Evolutionary conservation across 2,113 vertebrate genomes (phyloP).

Genomic region (Helogale parvula): DNA sequence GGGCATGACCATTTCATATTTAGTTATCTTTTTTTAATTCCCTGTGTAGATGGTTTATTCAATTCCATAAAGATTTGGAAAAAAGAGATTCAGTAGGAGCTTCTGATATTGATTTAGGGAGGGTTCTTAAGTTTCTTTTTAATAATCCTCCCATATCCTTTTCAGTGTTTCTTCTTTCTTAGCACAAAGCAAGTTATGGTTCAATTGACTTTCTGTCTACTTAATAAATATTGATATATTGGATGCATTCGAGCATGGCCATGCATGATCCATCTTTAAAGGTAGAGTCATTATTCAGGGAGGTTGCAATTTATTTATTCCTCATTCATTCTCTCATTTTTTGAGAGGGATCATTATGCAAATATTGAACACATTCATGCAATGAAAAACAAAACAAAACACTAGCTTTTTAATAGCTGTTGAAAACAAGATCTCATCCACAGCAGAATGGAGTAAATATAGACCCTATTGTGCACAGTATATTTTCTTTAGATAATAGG

Average conservation of each 20-base stretch:
- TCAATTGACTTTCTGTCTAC: slow-evolving; percentile 85
- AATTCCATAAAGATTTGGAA: slow-evolving; percentile 49
- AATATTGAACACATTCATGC: slow-evolving; percentile 71
- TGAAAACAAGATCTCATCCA: slow-evolving; percentile 55
- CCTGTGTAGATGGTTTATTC: slow-evolving; percentile 53
- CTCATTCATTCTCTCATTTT: slow-evolving; percentile 76
- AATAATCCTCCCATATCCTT: slow-evolving; percentile 65
- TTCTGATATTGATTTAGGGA: slow-evolving; percentile 63
- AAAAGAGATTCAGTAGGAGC: slow-evolving; percentile 60
- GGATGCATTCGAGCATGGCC: slow-evolving; percentile 75
- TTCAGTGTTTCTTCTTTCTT: slow-evolving; percentile 77
- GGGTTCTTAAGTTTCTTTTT: slow-evolving; percentile 41
- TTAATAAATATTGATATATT: slow-evolving; percentile 87
- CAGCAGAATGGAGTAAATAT: neutral
- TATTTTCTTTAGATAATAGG: slow-evolving; percentile 57
- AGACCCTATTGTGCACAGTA: neutral
- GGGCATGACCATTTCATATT: neutral
- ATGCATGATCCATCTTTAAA: slow-evolving; percentile 83
- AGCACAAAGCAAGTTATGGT: slow-evolving; percentile 77
- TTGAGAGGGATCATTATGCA: slow-evolving; percentile 77
- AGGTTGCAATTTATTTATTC: slow-evolving; percentile 82
- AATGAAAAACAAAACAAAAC: slow-evolving; percentile 60
- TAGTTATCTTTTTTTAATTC: slow-evolving; percentile 47
- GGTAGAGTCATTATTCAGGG: slow-evolving; percentile 75
- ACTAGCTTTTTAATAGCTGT: slow-evolving; percentile 29